These are phyloP conservation scores for Halictus rubicundus DNA, from an alignment of 1,140 invertebrate species.

Conservation along the genomic window DNA sequence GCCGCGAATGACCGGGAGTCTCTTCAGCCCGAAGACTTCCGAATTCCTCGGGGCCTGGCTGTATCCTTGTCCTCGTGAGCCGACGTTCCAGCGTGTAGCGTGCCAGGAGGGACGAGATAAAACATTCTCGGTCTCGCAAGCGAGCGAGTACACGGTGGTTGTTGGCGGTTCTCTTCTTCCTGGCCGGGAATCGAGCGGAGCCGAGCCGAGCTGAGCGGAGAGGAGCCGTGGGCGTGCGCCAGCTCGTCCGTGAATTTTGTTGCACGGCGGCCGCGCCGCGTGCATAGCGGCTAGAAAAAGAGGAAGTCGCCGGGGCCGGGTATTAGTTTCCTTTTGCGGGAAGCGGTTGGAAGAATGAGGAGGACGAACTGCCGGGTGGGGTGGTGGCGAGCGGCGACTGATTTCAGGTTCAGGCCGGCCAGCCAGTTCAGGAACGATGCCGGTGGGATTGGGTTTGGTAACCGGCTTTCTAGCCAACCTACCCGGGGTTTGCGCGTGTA, in stretches of 20 bases:
- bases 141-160: conserved; percentile 13
- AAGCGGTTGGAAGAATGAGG: conserved; percentile 54
- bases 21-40: conserved; percentile 17
- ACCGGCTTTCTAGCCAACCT: conserved; percentile 72
- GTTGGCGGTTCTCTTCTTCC: neutral
- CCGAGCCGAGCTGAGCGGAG: neutral
- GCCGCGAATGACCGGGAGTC: neutral
- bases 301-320: conserved; percentile 55
- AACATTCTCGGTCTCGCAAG: conserved; percentile 28
- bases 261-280: conserved; percentile 24
- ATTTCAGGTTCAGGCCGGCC: conserved; percentile 67
- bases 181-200: too few species aligned
- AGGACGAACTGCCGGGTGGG: conserved; percentile 56
- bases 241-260: conserved; percentile 61
- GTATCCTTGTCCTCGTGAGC: neutral
- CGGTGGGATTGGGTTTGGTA: conserved; percentile 72
- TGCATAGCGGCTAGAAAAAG: conserved; percentile 56
- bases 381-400: conserved; percentile 31
- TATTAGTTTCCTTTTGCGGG: conserved; percentile 67
- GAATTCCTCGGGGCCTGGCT: conserved; percentile 31
- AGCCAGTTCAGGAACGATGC: conserved; percentile 66
- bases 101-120: conserved; percentile 37
- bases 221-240: conserved; percentile 56
- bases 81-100: conserved; percentile 30
- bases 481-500: conserved; percentile 21